Evolutionary conservation across 1,140 invertebrate species (phyloP).

Genomic region (Saxidomus purpurata): DNA sequence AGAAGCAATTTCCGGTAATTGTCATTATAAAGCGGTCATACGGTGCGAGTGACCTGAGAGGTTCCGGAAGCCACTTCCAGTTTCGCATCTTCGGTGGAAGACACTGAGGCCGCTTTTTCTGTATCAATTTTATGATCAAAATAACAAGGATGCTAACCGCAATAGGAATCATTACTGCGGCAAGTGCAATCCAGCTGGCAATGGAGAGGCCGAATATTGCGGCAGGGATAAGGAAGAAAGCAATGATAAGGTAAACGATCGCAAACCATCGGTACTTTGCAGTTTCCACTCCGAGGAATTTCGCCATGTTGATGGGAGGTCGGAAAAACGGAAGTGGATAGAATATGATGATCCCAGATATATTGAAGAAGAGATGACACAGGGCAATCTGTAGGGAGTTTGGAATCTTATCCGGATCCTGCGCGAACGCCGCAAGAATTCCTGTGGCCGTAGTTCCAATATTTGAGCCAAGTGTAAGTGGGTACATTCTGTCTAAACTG

Average conservation of each 20-base stretch:
- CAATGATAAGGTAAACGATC: conserved; percentile 87
- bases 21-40: conserved; percentile 70
- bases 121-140: conserved; percentile 79
- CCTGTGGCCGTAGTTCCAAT: conserved; percentile 90
- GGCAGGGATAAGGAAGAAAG: conserved; percentile 88
- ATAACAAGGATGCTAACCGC: conserved; percentile 73
- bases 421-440: conserved; percentile 88
- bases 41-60: conserved; percentile 76
- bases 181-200: conserved; percentile 79
- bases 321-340: conserved; percentile 89
- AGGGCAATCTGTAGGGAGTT: conserved; percentile 89
- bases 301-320: conserved; percentile 88
- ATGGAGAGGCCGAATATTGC: conserved; percentile 86
- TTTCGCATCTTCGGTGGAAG: conserved; percentile 77
- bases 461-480: conserved; percentile 89
- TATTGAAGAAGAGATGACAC: conserved; percentile 86
- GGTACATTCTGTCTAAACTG: conserved; percentile 89
- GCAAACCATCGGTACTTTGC: conserved; percentile 89
- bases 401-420: conserved; percentile 81
- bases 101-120: conserved; percentile 70
- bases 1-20: conserved; percentile 61
- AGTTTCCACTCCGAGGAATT: conserved; percentile 87
- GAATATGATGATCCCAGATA: conserved; percentile 88
- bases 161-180: conserved; percentile 74
- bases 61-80: conserved; percentile 82